Evolutionary conservation across 2,888 invertebrate genomes (phyloP).

Genomic region (Choristoneura rosaceana): DNA sequence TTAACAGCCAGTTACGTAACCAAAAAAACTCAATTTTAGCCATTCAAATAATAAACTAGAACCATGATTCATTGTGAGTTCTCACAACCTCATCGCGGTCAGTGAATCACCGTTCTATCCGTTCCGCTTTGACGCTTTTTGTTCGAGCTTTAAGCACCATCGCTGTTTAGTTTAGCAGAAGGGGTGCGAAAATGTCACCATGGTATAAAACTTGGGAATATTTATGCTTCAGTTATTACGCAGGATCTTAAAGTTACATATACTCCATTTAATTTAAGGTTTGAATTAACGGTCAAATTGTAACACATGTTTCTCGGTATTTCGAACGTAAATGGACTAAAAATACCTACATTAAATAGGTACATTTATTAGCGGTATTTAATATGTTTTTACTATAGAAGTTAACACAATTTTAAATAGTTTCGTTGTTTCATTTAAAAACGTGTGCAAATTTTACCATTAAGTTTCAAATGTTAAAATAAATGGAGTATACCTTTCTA

Average conservation of each 20-base stretch:
- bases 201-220: constrained; percentile 3
- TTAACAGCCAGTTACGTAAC: neutral
- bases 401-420: too few relatives aligned
- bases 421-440: too few relatives aligned
- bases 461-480: too few relatives aligned
- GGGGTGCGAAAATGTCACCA: constrained; percentile 10
- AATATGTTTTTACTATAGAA: too few relatives aligned
- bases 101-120: constrained; percentile 11
- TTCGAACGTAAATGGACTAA: too few relatives aligned
- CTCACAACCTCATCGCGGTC: neutral
- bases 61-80: constrained; percentile 19
- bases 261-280: too few relatives aligned
- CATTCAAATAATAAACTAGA: constrained; percentile 9
- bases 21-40: constrained; percentile 4
- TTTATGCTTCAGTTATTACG: neutral
- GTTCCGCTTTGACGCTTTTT: constrained; percentile 25
- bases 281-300: too few relatives aligned
- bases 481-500: too few relatives aligned
- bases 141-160: neutral
- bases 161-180: constrained; percentile 11
- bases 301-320: too few relatives aligned
- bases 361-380: too few relatives aligned
- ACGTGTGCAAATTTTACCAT: too few relatives aligned
- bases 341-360: too few relatives aligned
- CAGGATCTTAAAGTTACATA: neutral